Conservation (phyloP, 64 coral and sea anemone species). For the Cladopsammia gracilis region DNA sequence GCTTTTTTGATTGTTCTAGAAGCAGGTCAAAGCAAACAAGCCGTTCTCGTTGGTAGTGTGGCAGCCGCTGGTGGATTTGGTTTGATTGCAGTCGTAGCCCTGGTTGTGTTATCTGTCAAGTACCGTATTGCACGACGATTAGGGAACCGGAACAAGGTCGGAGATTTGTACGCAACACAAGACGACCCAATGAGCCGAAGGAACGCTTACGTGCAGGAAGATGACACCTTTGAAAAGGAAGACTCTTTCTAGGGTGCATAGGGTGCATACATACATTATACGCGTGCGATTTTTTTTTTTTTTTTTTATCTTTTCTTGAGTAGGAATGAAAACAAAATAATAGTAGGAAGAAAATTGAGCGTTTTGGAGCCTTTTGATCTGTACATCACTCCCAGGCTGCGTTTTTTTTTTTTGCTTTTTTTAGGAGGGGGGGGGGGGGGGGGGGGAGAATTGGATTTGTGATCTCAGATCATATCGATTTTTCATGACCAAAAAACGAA, state of each 20-base stretch:
- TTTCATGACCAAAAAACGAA: too few relatives aligned
- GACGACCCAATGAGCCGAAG: not conserved
- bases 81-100: not conserved
- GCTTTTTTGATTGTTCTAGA: not conserved
- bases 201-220: not conserved
- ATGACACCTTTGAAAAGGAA: not conserved
- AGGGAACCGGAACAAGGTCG: not conserved
- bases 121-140: not conserved
- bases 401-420: too few relatives aligned
- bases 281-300: too few relatives aligned
- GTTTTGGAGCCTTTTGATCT: too few relatives aligned
- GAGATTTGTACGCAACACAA: not conserved
- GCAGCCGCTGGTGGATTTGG: not conserved
- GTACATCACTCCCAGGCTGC: too few relatives aligned
- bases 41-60: not conserved
- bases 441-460: too few relatives aligned
- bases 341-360: too few relatives aligned
- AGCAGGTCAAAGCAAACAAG: not conserved
- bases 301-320: too few relatives aligned
- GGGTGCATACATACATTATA: too few relatives aligned
- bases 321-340: too few relatives aligned
- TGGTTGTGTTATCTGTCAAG: not conserved
- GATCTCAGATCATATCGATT: too few relatives aligned
- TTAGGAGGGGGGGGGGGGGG: too few relatives aligned
- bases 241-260: not conserved